These are phyloP conservation scores for Eulimnadia texana DNA, from an alignment of 1,140 invertebrate species.

Conservation along the genomic window DNA sequence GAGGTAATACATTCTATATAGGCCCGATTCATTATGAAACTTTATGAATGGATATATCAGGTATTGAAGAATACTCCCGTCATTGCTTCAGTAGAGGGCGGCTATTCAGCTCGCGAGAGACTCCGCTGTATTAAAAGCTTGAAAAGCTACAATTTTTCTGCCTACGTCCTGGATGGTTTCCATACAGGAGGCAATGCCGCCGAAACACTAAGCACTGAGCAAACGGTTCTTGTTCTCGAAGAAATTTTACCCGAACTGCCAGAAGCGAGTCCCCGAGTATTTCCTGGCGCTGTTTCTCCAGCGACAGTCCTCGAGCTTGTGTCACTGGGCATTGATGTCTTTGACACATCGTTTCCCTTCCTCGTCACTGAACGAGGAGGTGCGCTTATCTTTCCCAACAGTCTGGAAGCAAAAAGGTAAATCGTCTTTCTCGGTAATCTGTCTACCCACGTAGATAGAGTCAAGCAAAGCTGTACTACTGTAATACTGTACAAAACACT, in stretches of 20 bases:
- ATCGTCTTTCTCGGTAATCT: no score
- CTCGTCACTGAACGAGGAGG: conserved; percentile 41
- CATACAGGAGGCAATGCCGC: conserved; percentile 48
- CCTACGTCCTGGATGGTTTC: conserved; percentile 66
- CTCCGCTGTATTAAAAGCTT: conserved; percentile 22
- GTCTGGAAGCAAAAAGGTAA: not conserved
- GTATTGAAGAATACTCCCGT: conserved; percentile 29
- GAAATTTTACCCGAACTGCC: conserved; percentile 34
- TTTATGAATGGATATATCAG: conserved; percentile 12
- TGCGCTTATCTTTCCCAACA: conserved; percentile 37
- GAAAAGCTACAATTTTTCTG: conserved; percentile 33
- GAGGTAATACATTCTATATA: not conserved
- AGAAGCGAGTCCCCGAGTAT: conserved; percentile 41
- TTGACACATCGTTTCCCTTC: conserved; percentile 58
- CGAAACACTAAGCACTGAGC: conserved; percentile 37
- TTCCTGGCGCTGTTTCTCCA: conserved; percentile 55
- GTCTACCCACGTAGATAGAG: not conserved
- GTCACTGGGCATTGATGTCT: conserved; percentile 59
- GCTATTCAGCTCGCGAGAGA: conserved; percentile 36
- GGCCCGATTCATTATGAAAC: not conserved
- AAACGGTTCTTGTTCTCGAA: conserved; percentile 42
- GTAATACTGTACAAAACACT: no score
- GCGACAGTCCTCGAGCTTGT: conserved; percentile 43
- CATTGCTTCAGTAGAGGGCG: conserved; percentile 58
- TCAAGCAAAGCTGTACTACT: not conserved